phyloP scores from a whole-genome alignment of 2,797 vertebrate genomes.

The Pseudochaenichthys georgianus region DNA sequence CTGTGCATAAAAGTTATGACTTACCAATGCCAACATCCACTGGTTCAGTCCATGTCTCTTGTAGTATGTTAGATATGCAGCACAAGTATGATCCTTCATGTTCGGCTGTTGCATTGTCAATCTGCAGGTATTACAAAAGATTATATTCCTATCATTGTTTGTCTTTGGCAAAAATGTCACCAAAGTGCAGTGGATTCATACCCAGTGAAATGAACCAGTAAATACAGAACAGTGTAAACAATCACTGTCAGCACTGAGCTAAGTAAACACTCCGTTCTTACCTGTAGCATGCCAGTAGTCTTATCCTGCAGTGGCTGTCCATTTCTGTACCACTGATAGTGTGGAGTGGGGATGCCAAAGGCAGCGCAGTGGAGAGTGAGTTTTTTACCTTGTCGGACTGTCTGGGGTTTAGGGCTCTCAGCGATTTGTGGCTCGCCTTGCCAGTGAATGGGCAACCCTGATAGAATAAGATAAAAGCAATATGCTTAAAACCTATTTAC shows the following conservation, averaged over 20 bases:
- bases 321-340: conserved; percentile 91
- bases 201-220: conserved; percentile 15
- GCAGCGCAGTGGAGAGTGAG: conserved; percentile 84
- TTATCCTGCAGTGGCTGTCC: conserved; percentile 80
- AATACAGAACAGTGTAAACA: conserved; percentile 33
- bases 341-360: conserved; percentile 87
- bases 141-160: conserved; percentile 11
- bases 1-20: conserved; percentile 26
- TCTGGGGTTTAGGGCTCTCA: conserved; percentile 80
- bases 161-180: conserved; percentile 46
- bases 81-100: conserved; percentile 88
- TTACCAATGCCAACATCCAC: conserved; percentile 84
- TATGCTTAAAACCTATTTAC: background rate
- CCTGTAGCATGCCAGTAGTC: conserved; percentile 81
- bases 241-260: background rate
- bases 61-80: conserved; percentile 83
- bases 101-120: conserved; percentile 69
- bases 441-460: conserved; percentile 85
- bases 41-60: conserved; percentile 88
- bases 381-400: conserved; percentile 70
- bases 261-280: conserved; percentile 62
- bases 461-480: conserved; percentile 6
- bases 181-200: background rate
- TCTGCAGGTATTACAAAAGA: conserved; percentile 73
- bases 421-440: conserved; percentile 85